Evolutionary conservation across 2,113 vertebrate species (phyloP), one percentile per base, ranked within the genome.

Genomic region (Heteronetta atricapilla): DNA sequence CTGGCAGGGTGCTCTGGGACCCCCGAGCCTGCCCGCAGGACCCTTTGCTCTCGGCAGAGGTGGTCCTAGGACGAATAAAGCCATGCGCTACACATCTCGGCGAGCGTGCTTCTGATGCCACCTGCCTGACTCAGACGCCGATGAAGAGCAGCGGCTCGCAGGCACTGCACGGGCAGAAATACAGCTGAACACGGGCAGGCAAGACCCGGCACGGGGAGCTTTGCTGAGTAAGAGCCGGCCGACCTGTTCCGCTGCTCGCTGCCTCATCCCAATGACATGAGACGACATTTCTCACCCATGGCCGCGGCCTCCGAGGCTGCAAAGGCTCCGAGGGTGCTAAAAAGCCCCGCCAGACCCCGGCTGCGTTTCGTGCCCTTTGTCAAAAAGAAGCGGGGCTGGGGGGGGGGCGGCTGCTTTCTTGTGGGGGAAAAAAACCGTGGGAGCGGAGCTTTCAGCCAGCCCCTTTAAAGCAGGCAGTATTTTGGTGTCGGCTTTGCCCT

Each of bases 381-480:
- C 76, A 7, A 64, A 53, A 42, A 23, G 15, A 1, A 0, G 34
- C 46, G 53, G 7, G 0, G 25, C 11, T 1, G 1, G 6, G 33
- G 1, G 6, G 33, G 38, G 25, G 8, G 4, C 13, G 6, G 38
- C 18, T 8, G 25, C 60, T 63, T 38, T 26, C 34, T 25, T 25
- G 13, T 1, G 18, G 0, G 19, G 6, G 10, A 22, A 48, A 48
- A 46, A 11, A n/a, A n/a, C n/a, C 20, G 10, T 48, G 46, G 46
- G 40, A 11, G n/a, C 19, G 36, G 23, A 3, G 28, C 14, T 4
- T 2, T 3, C n/a, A 15, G 23, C 95, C 85, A 56, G 97, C 97
- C 96, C 86, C 82, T 98, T 98, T 98, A 98, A 98, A 95, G 88
- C 89, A 20, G 75, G 84, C 93, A 44, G 91, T 82, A 82, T 98